These are phyloP conservation scores for Peromyscus eremicus DNA, from an alignment of 2,797 vertebrate species.

Conservation along the genomic window DNA sequence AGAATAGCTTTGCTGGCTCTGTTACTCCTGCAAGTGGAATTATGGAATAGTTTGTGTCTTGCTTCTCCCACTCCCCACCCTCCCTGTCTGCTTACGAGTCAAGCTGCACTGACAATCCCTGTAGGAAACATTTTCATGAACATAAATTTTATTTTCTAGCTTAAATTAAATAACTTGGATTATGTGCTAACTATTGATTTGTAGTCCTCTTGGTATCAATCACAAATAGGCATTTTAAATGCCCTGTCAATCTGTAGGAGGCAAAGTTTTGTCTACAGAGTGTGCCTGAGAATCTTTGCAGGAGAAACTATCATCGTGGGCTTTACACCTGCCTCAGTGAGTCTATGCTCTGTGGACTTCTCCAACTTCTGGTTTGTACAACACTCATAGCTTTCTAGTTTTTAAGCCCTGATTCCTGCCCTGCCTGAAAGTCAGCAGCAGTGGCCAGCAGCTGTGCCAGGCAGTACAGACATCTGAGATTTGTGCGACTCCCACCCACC, in stretches of 20 bases:
- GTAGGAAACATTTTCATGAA: not conserved
- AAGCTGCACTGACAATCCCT: not conserved
- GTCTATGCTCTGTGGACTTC: fast-evolving
- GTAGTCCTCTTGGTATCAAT: not conserved
- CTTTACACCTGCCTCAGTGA: not conserved
- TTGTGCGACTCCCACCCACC: not conserved
- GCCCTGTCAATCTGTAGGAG: not conserved
- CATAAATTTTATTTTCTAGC: not conserved
- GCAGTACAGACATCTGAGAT: no score
- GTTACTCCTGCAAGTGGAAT: not conserved
- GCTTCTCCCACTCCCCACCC: not conserved
- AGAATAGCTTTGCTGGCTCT: not conserved
- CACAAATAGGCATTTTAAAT: not conserved
- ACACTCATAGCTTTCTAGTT: not conserved
- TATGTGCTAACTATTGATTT: not conserved
- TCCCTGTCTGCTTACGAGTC: not conserved
- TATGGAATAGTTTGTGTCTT: not conserved
- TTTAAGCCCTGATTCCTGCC: not conserved
- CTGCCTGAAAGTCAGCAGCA: not conserved
- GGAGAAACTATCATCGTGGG: not conserved
- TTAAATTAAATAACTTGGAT: not conserved
- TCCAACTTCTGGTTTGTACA: not conserved
- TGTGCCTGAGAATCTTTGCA: not conserved
- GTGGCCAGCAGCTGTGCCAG: not conserved
- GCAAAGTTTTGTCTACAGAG: slow-evolving; percentile 30